Evolutionary conservation across 2,113 vertebrate genomes (phyloP).

Genomic region (Spea bombifrons): DNA sequence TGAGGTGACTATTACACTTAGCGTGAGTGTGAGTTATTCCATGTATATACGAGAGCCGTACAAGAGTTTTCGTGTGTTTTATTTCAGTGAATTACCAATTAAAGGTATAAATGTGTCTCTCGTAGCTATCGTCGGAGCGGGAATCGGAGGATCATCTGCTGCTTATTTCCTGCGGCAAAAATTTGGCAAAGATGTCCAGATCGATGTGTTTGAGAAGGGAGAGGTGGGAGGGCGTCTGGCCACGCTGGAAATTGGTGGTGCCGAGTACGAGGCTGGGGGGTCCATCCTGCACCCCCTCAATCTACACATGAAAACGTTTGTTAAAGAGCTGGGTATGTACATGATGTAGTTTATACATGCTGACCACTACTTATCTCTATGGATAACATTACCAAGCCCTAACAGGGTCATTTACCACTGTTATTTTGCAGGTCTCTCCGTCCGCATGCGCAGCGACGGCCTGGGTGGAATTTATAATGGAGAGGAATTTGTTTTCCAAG

Average conservation of each 20-base stretch:
- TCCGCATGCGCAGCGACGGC: conserved; percentile 32
- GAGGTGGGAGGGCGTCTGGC: conserved; percentile 78
- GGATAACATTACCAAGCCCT: no score
- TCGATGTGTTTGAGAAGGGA: conserved; percentile 80
- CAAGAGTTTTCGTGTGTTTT: no score
- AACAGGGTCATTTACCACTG: no score
- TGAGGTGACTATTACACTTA: no score
- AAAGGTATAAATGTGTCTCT: no score
- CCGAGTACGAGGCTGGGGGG: conserved; percentile 79
- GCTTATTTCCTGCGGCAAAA: conserved; percentile 84
- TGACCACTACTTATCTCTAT: no score
- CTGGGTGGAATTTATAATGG: conserved; percentile 81
- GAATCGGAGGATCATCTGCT: conserved; percentile 81
- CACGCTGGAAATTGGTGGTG: conserved; percentile 68
- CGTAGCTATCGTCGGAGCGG: conserved; percentile 83
- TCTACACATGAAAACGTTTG: conserved; percentile 90
- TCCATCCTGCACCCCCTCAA: conserved; percentile 85
- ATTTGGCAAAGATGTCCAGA: conserved; percentile 75
- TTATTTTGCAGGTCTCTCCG: conserved; percentile 68
- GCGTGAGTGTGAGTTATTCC: no score
- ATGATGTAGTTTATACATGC: not conserved
- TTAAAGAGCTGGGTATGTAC: conserved; percentile 80
- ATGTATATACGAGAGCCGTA: no score
- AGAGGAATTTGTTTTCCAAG: conserved; percentile 81
- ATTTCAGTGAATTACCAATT: no score